Evolutionary conservation across 2,797 vertebrate genomes (phyloP).

Genomic region (Anisognathus igniventris): DNA sequence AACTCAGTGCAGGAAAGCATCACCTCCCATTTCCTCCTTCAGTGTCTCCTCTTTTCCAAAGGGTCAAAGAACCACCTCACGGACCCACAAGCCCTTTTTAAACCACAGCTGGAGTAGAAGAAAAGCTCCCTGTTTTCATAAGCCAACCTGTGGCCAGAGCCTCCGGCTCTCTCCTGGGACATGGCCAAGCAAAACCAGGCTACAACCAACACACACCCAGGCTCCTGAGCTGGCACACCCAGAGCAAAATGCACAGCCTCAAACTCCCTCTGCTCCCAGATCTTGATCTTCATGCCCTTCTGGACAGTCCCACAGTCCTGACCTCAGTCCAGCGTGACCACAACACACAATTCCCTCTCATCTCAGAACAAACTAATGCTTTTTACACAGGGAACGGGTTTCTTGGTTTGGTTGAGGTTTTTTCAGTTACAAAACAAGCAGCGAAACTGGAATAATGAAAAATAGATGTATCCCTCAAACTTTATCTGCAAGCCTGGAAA

Average conservation of each 20-base stretch:
- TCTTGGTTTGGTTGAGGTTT: not conserved
- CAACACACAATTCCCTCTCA: not conserved
- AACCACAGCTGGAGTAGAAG: not conserved
- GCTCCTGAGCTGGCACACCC: not conserved
- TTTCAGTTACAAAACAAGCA: not conserved
- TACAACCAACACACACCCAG: not conserved
- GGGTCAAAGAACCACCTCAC: not conserved
- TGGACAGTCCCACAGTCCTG: not conserved
- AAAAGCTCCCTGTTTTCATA: not conserved
- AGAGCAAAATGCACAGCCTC: not conserved
- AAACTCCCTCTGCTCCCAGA: not conserved
- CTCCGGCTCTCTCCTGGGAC: not conserved
- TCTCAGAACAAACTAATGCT: not conserved
- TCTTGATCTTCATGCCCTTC: fast-evolving
- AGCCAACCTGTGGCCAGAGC: not conserved
- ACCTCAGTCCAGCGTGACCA: not conserved
- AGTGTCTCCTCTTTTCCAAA: not conserved
- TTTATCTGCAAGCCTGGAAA: conserved; percentile 16
- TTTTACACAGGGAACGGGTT: not conserved
- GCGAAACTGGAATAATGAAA: conserved; percentile 18
- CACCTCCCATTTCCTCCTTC: not conserved
- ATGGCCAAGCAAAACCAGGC: not conserved
- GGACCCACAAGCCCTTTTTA: not conserved
- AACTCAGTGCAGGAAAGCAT: not conserved
- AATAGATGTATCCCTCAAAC: conserved; percentile 23